Base-by-base conservation (phyloP, 2,797 vertebrate species). In the Lithobates pipiens region DNA sequence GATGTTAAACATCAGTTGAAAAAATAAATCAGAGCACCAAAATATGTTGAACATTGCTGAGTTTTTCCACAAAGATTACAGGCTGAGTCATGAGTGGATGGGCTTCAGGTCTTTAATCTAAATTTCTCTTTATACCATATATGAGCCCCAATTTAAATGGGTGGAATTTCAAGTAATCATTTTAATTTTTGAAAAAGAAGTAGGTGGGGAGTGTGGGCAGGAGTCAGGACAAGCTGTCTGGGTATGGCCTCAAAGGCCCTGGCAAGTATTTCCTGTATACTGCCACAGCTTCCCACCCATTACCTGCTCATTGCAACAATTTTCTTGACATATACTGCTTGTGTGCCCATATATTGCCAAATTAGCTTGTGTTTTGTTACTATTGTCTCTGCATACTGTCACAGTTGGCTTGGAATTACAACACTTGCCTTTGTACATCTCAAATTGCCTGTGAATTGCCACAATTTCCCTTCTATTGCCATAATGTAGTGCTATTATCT, bases 1-100 rank as follows among this genome's bases (percentile, higher is more conserved):
- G 81, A 87, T 87, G 86, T 84, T 83, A 36, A 80, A 80, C 86
- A 84, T 87, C 81, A 87, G 71, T 87, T 72, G 82, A 50, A 36
- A 74, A 73, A 79, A 80, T 80, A 84, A 79, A 87, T 87, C 81
- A 84, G 71, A n/a, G 34, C 42, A 80, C 34, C 67, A 72, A 83
- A 83, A 72, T 39, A 67, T 65, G 63, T 68, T 25, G 42, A 25
- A 78, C n/a, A 74, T 32, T 68, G 75, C 32, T 25, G 80, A 61
- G 27, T 54, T 83, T 86, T 86, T 83, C 68, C 44, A 86, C 57
- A 42, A 39, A 78, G 44, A 79, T 57, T 83, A 63, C 75, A 74
- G 54, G 44, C 29, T 82, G 85, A 86, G 63, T 79, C 75, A 86
- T 2, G 16, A 70, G 78, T 63, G 65, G 80, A 76, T 76, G 76